Base-by-base conservation (phyloP, 1,140 invertebrate genomes). In the Orussus abietinus region DNA sequence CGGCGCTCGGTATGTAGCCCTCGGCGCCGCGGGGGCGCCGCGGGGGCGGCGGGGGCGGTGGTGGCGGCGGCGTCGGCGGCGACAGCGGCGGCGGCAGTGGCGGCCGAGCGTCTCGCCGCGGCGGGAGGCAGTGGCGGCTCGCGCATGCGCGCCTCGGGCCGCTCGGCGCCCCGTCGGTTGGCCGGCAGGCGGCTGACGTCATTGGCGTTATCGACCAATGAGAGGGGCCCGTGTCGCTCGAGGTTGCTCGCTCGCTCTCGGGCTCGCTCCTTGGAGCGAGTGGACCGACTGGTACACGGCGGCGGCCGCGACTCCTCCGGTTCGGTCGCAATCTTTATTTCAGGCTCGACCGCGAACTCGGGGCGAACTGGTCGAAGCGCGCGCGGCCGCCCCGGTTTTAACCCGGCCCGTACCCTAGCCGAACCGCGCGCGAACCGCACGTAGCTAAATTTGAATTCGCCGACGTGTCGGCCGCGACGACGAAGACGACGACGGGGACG, bases 281-380 rank as follows among this genome's bases (percentile, higher is more conserved):
- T 25, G 22, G 22, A 25, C 22, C n/a, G 22, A 25, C 22, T 6
- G 22, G 22, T 25, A 25, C 22, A 25, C n/a, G n/a, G n/a, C 22
- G 22, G 22, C 22, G 6, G 22, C 22, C 22, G 22, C 22, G 6
- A 25, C 22, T 25, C n/a, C 41, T 40, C 51, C 53, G 57, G 52
- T 59, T 58, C 53, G n/a, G n/a, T 59, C 57, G 52, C 22, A 60
- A 55, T 61, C 60, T 59, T 59, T 59, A 62, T 62, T 62, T 56
- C 59, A 56, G 56, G 54, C 55, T 53, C 59, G 57, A 60, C 46
- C 58, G 51, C 56, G 59, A 58, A 47, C 49, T 50, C 53, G 49
- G 46, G 45, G 48, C 49, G 38, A 54, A 58, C 55, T 57, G 55
- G 52, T 59, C 58, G 57, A 55, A 53, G 56, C 46, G 45, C 52